Evolutionary conservation across 2,888 invertebrate species (phyloP).

Genomic region (Zonitis immaculata): DNA sequence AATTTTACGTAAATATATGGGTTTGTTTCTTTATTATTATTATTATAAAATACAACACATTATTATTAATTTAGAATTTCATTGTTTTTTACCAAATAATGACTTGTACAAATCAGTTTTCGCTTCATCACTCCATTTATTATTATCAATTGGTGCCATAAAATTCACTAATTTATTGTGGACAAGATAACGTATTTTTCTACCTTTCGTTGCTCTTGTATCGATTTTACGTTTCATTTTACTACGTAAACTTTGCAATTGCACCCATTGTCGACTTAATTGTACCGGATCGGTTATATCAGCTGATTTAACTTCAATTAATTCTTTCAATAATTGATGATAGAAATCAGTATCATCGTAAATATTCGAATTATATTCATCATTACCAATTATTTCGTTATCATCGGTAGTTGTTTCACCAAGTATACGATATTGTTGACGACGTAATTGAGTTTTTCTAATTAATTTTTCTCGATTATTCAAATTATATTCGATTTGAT

Average conservation of each 20-base stretch:
- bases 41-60: no score
- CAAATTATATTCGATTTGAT: conserved; percentile 82
- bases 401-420: conserved; percentile 53
- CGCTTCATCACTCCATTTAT: conserved; percentile 71
- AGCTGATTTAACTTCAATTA: conserved; percentile 87
- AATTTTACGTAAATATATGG: not conserved
- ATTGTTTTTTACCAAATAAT: conserved; percentile 62
- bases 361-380: conserved; percentile 72
- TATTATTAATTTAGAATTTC: conserved; percentile 3
- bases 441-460: conserved; percentile 72
- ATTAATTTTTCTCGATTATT: conserved; percentile 72
- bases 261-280: conserved; percentile 84
- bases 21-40: no score
- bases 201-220: conserved; percentile 89
- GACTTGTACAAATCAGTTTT: conserved; percentile 78
- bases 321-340: conserved; percentile 83
- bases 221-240: conserved; percentile 93
- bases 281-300: conserved; percentile 80
- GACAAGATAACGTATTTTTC: conserved; percentile 81
- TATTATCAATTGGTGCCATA: conserved; percentile 74
- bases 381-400: conserved; percentile 30
- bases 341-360: conserved; percentile 98
- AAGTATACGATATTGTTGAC: conserved; percentile 67
- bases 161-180: conserved; percentile 84
- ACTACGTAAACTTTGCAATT: conserved; percentile 84